Conservation (phyloP, 2,888 invertebrate species). For the Philonicus albiceps region DNA sequence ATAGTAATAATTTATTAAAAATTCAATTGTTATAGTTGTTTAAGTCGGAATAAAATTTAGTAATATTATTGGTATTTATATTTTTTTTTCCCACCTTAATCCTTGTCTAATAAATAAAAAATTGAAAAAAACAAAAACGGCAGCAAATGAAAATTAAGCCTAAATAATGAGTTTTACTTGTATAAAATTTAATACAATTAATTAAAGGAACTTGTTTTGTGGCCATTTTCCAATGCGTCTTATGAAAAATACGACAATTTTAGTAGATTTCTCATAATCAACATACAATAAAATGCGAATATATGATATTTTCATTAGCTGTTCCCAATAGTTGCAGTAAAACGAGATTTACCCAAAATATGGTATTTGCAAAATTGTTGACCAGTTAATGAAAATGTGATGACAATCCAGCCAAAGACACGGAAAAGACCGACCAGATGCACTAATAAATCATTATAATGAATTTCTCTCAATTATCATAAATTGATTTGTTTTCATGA, state of each 20-base stretch:
- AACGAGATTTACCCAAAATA: not conserved
- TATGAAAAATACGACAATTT: not conserved
- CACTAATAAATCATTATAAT: slow-evolving; percentile 50
- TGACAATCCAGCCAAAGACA: slow-evolving; percentile 60
- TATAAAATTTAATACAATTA: no score
- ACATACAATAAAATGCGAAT: not conserved
- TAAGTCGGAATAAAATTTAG: not conserved
- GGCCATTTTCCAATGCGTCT: not conserved
- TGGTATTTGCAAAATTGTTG: slow-evolving; percentile 41
- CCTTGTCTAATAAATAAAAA: no score
- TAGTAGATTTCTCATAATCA: not conserved
- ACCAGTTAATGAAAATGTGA: slow-evolving; percentile 47
- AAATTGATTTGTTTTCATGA: slow-evolving; percentile 45
- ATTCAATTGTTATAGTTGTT: not conserved
- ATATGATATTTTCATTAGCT: slow-evolving; percentile 44
- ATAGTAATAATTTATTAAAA: not conserved
- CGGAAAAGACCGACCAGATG: slow-evolving; percentile 63
- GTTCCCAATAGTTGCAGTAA: slow-evolving; percentile 45
- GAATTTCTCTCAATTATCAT: slow-evolving; percentile 48
- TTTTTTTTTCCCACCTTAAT: no score
- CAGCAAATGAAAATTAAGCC: no score
- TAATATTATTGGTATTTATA: no score
- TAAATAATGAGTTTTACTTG: no score
- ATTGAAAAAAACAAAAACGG: no score
- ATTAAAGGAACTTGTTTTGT: not conserved